Evolutionary conservation across 2,113 vertebrate genomes (phyloP).

Genomic region (Ellobius talpinus): DNA sequence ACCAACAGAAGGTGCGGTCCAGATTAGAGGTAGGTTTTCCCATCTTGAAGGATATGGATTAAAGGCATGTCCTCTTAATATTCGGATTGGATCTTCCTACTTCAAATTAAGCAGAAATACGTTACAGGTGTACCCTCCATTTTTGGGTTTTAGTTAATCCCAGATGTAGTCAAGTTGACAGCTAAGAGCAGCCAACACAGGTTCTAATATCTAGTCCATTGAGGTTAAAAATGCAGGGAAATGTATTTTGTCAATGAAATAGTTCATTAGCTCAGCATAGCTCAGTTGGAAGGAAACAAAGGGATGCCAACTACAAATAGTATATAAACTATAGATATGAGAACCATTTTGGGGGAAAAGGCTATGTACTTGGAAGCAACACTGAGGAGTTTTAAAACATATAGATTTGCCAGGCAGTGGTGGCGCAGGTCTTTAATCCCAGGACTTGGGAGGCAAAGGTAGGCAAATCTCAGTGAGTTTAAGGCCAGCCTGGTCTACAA

Average conservation of each 20-base stretch:
- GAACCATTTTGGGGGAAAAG: neutral
- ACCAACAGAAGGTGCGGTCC: neutral
- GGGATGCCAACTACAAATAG: neutral
- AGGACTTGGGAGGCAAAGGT: too few relatives aligned
- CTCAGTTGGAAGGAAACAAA: neutral
- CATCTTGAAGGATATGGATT: neutral
- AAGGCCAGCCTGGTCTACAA: too few relatives aligned
- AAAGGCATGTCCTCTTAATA: neutral
- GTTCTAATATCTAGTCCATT: neutral
- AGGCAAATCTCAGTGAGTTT: too few relatives aligned
- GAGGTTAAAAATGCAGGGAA: neutral
- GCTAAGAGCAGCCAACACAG: neutral
- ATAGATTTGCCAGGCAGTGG: neutral
- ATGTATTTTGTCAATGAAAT: slow-evolving; percentile 31
- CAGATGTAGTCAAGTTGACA: neutral
- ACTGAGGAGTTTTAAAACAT: neutral
- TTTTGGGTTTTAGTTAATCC: neutral
- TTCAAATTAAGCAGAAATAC: neutral
- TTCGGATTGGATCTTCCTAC: neutral
- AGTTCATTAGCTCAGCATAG: neutral
- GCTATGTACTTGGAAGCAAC: neutral
- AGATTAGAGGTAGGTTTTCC: neutral
- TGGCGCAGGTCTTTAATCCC: too few relatives aligned
- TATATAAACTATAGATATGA: neutral
- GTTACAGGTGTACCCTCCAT: neutral